phyloP scores from a whole-genome alignment of 2,888 invertebrate genomes.

The Neoascia interrupta region DNA sequence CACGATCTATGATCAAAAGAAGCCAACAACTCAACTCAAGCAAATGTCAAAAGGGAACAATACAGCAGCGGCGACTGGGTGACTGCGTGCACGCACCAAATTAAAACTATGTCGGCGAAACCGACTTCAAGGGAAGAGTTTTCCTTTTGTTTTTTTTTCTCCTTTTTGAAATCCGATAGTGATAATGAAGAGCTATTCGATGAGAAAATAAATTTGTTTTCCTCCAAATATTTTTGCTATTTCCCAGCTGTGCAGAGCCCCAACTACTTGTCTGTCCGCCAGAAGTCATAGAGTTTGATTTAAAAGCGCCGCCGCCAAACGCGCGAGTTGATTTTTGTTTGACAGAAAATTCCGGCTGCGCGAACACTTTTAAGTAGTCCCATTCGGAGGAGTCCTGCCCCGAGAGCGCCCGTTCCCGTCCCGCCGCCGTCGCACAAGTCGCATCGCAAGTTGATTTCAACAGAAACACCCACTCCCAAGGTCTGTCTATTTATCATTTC shows the following conservation, averaged over 20 bases:
- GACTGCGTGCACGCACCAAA: conserved; percentile 53
- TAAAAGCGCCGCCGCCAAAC: conserved; percentile 67
- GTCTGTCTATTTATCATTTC: conserved; percentile 68
- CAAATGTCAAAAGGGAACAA: conserved; percentile 50
- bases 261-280: conserved; percentile 61
- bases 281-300: conserved; percentile 64
- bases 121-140: conserved; percentile 48
- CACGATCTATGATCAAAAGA: conserved; percentile 65
- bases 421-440: neutral
- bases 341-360: conserved; percentile 65
- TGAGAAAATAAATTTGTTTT: conserved; percentile 69
- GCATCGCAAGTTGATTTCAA: conserved; percentile 18
- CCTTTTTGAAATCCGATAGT: conserved; percentile 65
- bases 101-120: conserved; percentile 61
- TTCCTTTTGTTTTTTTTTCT: conserved; percentile 5
- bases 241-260: conserved; percentile 52
- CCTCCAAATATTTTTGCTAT: conserved; percentile 69
- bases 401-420: neutral
- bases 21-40: no score
- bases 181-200: conserved; percentile 70
- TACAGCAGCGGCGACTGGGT: conserved; percentile 44
- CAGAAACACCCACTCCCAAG: conserved; percentile 59
- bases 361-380: conserved; percentile 56
- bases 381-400: conserved; percentile 26
- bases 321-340: conserved; percentile 68